A percentile compares a stretch with the other conserved stretches of the same genome.
Evolutionary conservation across 2,888 invertebrate genomes (phyloP).

Genomic region (Choreutis nemorana): DNA sequence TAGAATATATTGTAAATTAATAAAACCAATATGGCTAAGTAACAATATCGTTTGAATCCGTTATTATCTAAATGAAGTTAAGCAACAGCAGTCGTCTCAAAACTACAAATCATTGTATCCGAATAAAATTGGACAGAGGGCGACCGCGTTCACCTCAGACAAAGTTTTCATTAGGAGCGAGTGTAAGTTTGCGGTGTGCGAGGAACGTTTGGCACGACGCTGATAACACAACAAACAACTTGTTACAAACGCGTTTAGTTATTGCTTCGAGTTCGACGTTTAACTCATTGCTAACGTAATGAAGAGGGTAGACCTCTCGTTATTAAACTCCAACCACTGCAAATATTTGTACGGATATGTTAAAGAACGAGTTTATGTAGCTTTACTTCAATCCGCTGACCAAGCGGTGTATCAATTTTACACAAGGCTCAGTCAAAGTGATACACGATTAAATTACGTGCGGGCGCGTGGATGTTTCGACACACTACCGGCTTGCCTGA

Average conservation of each 20-base stretch:
- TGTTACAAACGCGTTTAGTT: slow-evolving; percentile 66
- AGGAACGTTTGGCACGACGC: slow-evolving; percentile 55
- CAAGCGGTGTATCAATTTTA: slow-evolving; percentile 20
- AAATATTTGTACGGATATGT: not conserved
- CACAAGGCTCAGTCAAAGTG: slow-evolving; percentile 42
- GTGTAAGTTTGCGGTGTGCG: slow-evolving; percentile 55
- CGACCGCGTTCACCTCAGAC: slow-evolving; percentile 31
- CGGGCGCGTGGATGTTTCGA: slow-evolving; percentile 26
- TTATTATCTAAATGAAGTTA: too few species aligned
- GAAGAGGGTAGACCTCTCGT: slow-evolving; percentile 50
- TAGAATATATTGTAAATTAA: too few species aligned
- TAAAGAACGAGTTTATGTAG: slow-evolving; percentile 4
- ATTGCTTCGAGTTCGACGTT: slow-evolving; percentile 60
- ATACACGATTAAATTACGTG: slow-evolving; percentile 49
- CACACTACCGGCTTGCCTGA: slow-evolving; percentile 18
- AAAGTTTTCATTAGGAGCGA: slow-evolving; percentile 56
- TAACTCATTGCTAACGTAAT: slow-evolving; percentile 60
- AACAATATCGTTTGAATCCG: too few species aligned
- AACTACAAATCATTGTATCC: slow-evolving; percentile 12
- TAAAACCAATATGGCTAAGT: too few species aligned
- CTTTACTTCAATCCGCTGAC: slow-evolving; percentile 13
- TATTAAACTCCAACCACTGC: not conserved
- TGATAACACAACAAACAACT: slow-evolving; percentile 66
- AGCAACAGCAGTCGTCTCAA: too few species aligned
- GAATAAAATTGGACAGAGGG: slow-evolving; percentile 30